Evolutionary conservation across 2,888 invertebrate species (phyloP), one percentile per base, ranked within the genome.

Genomic region (Oeneis ivallda): DNA sequence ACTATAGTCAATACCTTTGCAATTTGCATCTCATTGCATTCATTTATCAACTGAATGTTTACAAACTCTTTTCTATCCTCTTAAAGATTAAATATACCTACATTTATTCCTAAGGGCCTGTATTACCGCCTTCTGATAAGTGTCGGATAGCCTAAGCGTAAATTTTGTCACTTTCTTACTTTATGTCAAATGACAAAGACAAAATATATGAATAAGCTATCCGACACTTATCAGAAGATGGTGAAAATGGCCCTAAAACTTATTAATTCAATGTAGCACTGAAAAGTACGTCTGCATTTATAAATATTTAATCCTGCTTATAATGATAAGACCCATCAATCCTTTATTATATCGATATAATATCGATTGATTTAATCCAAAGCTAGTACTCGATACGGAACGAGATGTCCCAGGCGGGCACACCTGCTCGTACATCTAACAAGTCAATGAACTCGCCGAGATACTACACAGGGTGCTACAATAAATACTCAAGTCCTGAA

Each of bases 361-460:
- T 60, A 47, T 34, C 32, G 34, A 59, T 54, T 58, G 32, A 62
- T 65, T 68, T 59, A 53, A 56, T 63, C 19, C 10, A 50, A 62
- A 62, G 34, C 57, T 54, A 62, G 26, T 65, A 41, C 41, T 58
- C 60, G 64, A 50, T 49, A 60, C 65, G 41, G 47, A 67, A 60
- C 70, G 67, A 62, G 67, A 70, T 71, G 63, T 66, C 60, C 56
- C 62, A 68, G 70, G 59, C 41, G 62, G 67, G n/a, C 41, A 70
- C 73, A 71, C 72, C 71, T 72, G 73, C 68, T 60, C 66, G 64
- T 64, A 68, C 66, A 65, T 66, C 66, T 62, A 67, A 67, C 66
- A 62, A 71, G 71, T 60, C 66, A 64, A 59, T 67, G 70, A 70
- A 69, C 70, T 47, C 15, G 34, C 34, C 45, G 26, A 56, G 54